These are phyloP conservation scores for Gonioctena quinquepunctata DNA, from an alignment of 1,140 invertebrate species.

Conservation along the genomic window DNA sequence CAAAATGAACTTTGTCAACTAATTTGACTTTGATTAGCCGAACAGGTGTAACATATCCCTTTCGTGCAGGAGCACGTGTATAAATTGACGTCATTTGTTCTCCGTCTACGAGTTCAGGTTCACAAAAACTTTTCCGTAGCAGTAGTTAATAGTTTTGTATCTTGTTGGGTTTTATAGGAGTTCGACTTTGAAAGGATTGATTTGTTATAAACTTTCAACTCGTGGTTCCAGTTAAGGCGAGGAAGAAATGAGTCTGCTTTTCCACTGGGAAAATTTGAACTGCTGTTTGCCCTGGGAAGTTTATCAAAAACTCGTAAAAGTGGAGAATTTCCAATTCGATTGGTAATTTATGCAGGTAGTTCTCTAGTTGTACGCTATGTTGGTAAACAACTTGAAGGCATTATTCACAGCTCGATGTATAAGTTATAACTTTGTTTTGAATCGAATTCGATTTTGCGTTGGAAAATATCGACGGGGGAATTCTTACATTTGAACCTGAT, in stretches of 20 bases:
- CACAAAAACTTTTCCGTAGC: constrained; percentile 33
- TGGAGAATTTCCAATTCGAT: not conserved
- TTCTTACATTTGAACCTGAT: too few relatives aligned
- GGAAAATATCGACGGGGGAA: too few relatives aligned
- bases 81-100: constrained; percentile 19
- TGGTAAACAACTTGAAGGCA: not conserved
- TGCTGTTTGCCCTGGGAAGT: not conserved
- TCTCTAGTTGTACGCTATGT: not conserved
- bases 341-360: not conserved
- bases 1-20: not conserved
- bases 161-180: constrained; percentile 37
- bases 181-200: constrained; percentile 29
- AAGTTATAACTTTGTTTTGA: not conserved
- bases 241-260: not conserved
- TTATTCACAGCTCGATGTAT: not conserved
- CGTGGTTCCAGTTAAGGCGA: constrained; percentile 3
- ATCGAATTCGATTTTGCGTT: not conserved
- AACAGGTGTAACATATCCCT: not conserved
- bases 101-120: constrained; percentile 31
- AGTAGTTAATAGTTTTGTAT: constrained; percentile 40
- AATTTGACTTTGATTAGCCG: not conserved
- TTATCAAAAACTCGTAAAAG: not conserved
- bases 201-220: constrained; percentile 38
- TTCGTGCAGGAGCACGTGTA: constrained; percentile 34
- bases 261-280: not conserved